A percentile compares a stretch with the other conserved stretches of the same genome.
phyloP scores from a whole-genome alignment of 2,888 invertebrate species.

The Esperia sulphurella region DNA sequence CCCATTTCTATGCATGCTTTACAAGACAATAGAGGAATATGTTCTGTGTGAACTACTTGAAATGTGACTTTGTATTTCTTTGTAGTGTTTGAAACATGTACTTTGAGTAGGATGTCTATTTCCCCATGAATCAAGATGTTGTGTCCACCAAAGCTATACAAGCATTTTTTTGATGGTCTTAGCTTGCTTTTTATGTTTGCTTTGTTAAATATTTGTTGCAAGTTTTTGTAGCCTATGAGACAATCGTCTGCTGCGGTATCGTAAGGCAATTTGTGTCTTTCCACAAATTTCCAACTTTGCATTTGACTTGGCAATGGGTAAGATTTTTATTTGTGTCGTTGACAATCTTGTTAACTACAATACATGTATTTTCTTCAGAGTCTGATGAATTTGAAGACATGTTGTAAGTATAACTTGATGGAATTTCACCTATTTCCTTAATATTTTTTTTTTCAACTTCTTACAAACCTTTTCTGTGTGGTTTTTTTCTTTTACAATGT shows the following conservation, averaged over 20 bases:
- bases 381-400: neutral
- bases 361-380: neutral
- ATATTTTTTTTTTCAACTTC: slow-evolving; percentile 2
- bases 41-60: slow-evolving; percentile 5
- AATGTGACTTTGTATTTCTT: slow-evolving; percentile 4
- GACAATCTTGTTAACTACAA: neutral
- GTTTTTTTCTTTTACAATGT: slow-evolving; percentile 5
- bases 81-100: neutral
- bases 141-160: slow-evolving; percentile 5
- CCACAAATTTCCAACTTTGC: neutral
- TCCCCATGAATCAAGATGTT: slow-evolving; percentile 3
- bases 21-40: slow-evolving; percentile 6
- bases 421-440: neutral
- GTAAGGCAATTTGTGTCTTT: neutral
- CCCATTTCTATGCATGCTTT: slow-evolving; percentile 4
- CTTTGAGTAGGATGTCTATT: neutral
- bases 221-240: slow-evolving; percentile 1
- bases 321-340: neutral
- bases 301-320: neutral
- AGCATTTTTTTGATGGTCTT: slow-evolving; percentile 4
- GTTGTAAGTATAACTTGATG: neutral
- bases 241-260: slow-evolving; percentile 7
- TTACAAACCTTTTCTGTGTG: slow-evolving; percentile 7
- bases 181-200: neutral
- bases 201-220: slow-evolving; percentile 4